Conservation (phyloP, 2,888 invertebrate species). For the Germaria angustata region DNA sequence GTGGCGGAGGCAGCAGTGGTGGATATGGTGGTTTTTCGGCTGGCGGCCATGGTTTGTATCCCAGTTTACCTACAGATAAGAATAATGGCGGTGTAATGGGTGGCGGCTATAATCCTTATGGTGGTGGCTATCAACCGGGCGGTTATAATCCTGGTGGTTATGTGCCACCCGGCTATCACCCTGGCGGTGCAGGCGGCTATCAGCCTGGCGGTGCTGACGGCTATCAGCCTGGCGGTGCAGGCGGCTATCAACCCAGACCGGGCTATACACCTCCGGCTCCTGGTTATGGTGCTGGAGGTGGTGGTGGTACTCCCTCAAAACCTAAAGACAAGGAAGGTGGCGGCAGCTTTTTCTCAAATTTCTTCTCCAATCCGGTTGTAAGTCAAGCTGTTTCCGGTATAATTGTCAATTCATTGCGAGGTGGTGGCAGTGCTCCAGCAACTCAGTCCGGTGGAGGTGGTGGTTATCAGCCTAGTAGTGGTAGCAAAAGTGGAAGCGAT, state of each 20-base stretch:
- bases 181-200: conserved; percentile 71
- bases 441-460: conserved; percentile 65
- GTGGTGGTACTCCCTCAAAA: conserved; percentile 67
- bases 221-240: conserved; percentile 44
- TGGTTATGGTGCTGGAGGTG: conserved; percentile 72
- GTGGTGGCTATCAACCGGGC: conserved; percentile 67
- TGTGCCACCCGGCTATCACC: conserved; percentile 72
- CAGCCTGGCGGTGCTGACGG: conserved; percentile 70
- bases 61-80: conserved; percentile 73
- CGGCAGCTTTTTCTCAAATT: conserved; percentile 77
- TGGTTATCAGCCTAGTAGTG: conserved; percentile 73
- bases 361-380: conserved; percentile 78
- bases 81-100: conserved; percentile 69
- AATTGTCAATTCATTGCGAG: conserved; percentile 77
- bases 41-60: conserved; percentile 78
- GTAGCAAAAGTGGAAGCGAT: conserved; percentile 70
- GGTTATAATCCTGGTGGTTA: conserved; percentile 68
- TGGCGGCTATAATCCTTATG: conserved; percentile 75
- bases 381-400: conserved; percentile 78
- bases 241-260: conserved; percentile 67
- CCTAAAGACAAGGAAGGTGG: conserved; percentile 76
- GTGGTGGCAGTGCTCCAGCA: conserved; percentile 69
- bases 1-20: conserved; percentile 72
- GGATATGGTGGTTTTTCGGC: conserved; percentile 78
- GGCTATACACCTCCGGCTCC: conserved; percentile 74